Evolutionary conservation across 1,140 invertebrate species (phyloP), one percentile per base, ranked within the genome.

Genomic region (Habropoda laboriosa): DNA sequence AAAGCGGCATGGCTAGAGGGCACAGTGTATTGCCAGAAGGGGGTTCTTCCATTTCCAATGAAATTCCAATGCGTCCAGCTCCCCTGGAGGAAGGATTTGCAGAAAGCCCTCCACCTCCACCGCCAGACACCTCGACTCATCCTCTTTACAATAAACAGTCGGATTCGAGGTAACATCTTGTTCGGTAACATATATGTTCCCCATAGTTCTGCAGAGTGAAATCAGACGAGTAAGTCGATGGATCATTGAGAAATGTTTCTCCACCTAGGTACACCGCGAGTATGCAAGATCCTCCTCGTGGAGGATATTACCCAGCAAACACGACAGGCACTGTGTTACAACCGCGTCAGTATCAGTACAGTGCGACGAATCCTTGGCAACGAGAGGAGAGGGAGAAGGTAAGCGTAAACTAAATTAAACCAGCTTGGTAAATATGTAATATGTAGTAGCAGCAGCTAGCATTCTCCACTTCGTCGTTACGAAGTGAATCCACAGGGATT

Each of bases 331-430:
- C 87, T 18, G 76, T 79, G 42, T 88, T 92, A 51, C 92, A 93
- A 70, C 91, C 91, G 10, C 91, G 91, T 51, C 91, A 94, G 75
- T 94, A 93, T 86, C 93, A 93, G 18, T 93, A 93, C 51, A 93
- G 90, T 82, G 94, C 94, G 27, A 94, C 95, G 63, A 97, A 97
- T 94, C 97, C 97, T 1, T 98, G 97, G 97, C 96, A 97, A 86
- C 93, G 97, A 66, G 97, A 98, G 93, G 97, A 98, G 91, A 95
- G 96, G 82, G 97, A 98, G 93, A 96, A 95, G 89, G 96, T 96
- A 77, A 96, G 95, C 88, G 96, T 95, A 79, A 60, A 38, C 1
- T 74, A n/a, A 0, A 45, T 18, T 0, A 27, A 18, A 3, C 8
- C 1, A 4, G 13, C 30, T 24, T 8, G 13, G n/a, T n/a, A 55